phyloP scores from a whole-genome alignment of 2,888 invertebrate species.

The Ferdinandea cuprea region DNA sequence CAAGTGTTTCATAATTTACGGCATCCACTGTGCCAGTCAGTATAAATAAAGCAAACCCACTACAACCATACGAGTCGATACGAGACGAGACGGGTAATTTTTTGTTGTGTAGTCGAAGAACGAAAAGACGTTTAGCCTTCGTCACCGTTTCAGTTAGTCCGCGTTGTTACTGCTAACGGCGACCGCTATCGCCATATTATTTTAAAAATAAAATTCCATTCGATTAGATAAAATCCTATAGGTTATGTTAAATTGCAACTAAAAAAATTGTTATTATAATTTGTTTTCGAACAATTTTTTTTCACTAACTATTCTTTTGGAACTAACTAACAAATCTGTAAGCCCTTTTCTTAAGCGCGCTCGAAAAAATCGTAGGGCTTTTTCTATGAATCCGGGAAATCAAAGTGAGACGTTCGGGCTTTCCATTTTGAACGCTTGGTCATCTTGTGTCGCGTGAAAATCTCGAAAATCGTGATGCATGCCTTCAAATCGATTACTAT shows the following conservation, averaged over 20 bases:
- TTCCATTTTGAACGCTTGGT: constrained; percentile 44
- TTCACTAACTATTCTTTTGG: not conserved
- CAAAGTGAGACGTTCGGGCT: constrained; percentile 51
- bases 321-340: too few species aligned
- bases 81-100: constrained; percentile 30
- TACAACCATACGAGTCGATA: constrained; percentile 10
- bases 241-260: constrained; percentile 7
- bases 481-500: constrained; percentile 16
- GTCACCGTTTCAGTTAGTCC: constrained; percentile 71
- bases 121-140: constrained; percentile 65
- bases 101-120: constrained; percentile 22
- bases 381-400: constrained; percentile 32
- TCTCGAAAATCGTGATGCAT: constrained; percentile 35
- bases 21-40: constrained; percentile 53
- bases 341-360: not conserved
- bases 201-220: constrained; percentile 57
- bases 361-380: not conserved
- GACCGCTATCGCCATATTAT: constrained; percentile 58
- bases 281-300: not conserved
- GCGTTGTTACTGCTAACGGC: constrained; percentile 72
- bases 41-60: constrained; percentile 46
- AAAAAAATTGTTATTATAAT: constrained; percentile 33
- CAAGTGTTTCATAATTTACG: constrained; percentile 34
- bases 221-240: constrained; percentile 62
- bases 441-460: constrained; percentile 26